These are phyloP conservation scores for Hydriomena furcata DNA, from an alignment of 2,888 invertebrate species.

Conservation along the genomic window DNA sequence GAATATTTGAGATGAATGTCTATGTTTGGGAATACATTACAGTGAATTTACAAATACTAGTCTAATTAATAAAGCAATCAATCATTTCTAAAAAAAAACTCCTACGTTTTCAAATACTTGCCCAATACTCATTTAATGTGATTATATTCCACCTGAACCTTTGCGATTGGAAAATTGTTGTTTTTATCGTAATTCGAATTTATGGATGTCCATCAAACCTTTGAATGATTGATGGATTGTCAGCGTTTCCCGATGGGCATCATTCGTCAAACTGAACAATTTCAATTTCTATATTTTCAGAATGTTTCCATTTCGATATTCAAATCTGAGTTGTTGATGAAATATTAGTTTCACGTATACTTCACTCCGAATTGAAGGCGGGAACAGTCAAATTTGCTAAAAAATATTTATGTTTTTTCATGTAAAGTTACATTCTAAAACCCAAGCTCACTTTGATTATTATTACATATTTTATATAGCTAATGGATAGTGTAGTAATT, in stretches of 20 bases:
- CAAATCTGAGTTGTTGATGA: slow-evolving; percentile 11
- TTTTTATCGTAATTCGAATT: slow-evolving; percentile 22
- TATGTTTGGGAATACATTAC: too few relatives aligned
- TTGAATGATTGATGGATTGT: slow-evolving; percentile 25
- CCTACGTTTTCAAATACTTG: not conserved
- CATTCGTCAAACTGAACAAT: slow-evolving; percentile 21
- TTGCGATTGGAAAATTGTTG: slow-evolving; percentile 12
- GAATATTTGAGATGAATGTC: too few relatives aligned
- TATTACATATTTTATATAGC: too few relatives aligned
- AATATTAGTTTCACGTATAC: not conserved
- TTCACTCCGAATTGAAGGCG: too few relatives aligned
- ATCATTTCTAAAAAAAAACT: not conserved
- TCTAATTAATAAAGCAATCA: too few relatives aligned
- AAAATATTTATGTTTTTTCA: too few relatives aligned
- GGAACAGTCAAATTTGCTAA: too few relatives aligned
- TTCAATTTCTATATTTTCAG: slow-evolving; percentile 21
- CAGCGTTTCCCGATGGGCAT: slow-evolving; percentile 9
- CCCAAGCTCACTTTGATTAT: too few relatives aligned
- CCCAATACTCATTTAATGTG: not conserved
- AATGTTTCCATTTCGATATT: slow-evolving; percentile 20
- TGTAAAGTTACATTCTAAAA: too few relatives aligned
- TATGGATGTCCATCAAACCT: slow-evolving; percentile 20
- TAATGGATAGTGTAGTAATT: too few relatives aligned
- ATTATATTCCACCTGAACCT: slow-evolving; percentile 7
- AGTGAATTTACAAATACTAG: too few relatives aligned